Evolutionary conservation across 2,888 invertebrate species (phyloP).

Genomic region (Hartigia nigra): DNA sequence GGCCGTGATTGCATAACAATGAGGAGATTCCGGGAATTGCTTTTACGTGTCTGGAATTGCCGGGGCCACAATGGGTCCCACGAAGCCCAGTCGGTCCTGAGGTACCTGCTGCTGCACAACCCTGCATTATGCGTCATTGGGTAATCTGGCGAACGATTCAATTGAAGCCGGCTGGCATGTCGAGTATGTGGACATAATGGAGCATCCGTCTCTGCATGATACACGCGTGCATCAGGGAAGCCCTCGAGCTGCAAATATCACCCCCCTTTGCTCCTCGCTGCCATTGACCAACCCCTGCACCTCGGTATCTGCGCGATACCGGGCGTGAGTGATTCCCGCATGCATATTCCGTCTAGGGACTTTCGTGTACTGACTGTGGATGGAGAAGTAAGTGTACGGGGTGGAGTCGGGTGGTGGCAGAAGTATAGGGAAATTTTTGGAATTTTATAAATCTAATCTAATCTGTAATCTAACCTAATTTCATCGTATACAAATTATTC

Average conservation of each 20-base stretch:
- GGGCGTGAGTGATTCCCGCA: neutral
- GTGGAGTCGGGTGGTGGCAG: neutral
- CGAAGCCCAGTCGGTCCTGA: slow-evolving; percentile 29
- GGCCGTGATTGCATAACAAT: slow-evolving; percentile 62
- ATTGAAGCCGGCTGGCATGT: slow-evolving; percentile 61
- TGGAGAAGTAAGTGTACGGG: neutral
- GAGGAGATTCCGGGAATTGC: slow-evolving; percentile 63
- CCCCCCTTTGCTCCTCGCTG: neutral
- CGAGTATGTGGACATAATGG: slow-evolving; percentile 64
- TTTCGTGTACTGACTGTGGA: neutral
- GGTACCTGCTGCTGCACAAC: slow-evolving; percentile 24
- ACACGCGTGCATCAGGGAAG: slow-evolving; percentile 36
- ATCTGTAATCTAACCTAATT: no score
- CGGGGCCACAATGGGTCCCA: slow-evolving; percentile 55
- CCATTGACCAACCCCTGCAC: neutral
- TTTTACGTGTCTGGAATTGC: slow-evolving; percentile 64
- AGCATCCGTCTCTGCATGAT: slow-evolving; percentile 62
- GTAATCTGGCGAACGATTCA: slow-evolving; percentile 65
- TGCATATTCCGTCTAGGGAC: neutral
- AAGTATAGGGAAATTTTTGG: no score
- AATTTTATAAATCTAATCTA: no score
- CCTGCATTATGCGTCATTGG: slow-evolving; percentile 63
- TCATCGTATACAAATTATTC: neutral
- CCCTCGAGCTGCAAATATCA: slow-evolving; percentile 1
- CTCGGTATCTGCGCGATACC: neutral